phyloP scores from a whole-genome alignment of 1,140 invertebrate species.

The Calliopsis andreniformis region DNA sequence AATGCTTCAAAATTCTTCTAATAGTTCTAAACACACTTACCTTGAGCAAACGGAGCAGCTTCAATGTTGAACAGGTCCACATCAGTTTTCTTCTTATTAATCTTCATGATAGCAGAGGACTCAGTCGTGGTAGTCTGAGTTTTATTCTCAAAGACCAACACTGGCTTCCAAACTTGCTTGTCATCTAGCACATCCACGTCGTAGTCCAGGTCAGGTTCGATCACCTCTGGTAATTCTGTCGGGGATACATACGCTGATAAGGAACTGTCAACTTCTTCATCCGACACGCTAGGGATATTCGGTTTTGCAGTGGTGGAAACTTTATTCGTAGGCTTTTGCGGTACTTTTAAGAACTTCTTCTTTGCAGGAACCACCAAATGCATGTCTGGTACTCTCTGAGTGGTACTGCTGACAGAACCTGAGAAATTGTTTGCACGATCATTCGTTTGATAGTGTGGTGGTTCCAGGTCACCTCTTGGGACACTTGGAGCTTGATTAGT shows the following conservation, averaged over 20 bases:
- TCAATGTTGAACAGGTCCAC: slow-evolving; percentile 66
- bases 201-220: slow-evolving; percentile 53
- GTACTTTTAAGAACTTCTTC: not conserved
- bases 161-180: slow-evolving; percentile 71
- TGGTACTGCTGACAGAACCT: not conserved
- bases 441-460: not conserved
- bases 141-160: slow-evolving; percentile 71
- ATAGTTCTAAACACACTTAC: slow-evolving; percentile 64
- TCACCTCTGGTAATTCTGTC: not conserved
- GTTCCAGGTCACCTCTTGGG: not conserved
- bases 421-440: not conserved
- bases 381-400: not conserved
- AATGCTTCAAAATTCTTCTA: no score
- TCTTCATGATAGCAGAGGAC: slow-evolving; percentile 74
- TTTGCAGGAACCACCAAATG: not conserved
- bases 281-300: slow-evolving; percentile 59
- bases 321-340: not conserved
- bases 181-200: slow-evolving; percentile 65
- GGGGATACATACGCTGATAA: no score
- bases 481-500: not conserved
- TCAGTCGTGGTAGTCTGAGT: slow-evolving; percentile 55
- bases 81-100: slow-evolving; percentile 60
- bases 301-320: slow-evolving; percentile 2
- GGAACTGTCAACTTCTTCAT: slow-evolving; percentile 53
- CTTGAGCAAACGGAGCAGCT: slow-evolving; percentile 60